These are phyloP conservation scores for Ephialtes manifestator DNA, from an alignment of 2,888 invertebrate species.

Conservation along the genomic window DNA sequence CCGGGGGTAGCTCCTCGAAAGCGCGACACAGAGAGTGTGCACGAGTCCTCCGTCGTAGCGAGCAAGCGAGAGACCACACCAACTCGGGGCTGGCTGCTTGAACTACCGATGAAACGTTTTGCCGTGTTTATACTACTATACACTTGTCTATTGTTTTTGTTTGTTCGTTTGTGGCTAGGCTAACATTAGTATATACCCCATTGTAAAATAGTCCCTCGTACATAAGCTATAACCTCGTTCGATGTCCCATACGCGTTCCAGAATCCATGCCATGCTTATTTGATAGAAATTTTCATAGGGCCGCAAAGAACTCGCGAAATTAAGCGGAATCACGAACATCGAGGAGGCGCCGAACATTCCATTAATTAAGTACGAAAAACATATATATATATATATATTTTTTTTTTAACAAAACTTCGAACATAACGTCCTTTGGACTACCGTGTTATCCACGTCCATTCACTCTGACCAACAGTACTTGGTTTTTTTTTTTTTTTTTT, in stretches of 20 bases:
- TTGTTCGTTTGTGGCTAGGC: slow-evolving; percentile 70
- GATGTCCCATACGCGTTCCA: slow-evolving; percentile 72
- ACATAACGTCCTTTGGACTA: slow-evolving; percentile 37
- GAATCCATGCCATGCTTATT: slow-evolving; percentile 77
- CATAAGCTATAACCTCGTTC: slow-evolving; percentile 64
- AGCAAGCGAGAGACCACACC: slow-evolving; percentile 25
- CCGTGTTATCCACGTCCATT: slow-evolving; percentile 59
- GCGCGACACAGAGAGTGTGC: slow-evolving; percentile 21
- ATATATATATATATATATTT: slow-evolving; percentile 16
- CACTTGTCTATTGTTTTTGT: slow-evolving; percentile 75
- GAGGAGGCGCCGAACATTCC: slow-evolving; percentile 72
- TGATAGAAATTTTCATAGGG: slow-evolving; percentile 76
- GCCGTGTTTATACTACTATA: slow-evolving; percentile 77
- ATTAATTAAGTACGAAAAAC: slow-evolving; percentile 76
- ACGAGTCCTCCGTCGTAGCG: slow-evolving; percentile 20
- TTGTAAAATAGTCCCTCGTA: slow-evolving; percentile 58
- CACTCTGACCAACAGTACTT: slow-evolving; percentile 23
- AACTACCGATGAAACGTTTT: slow-evolving; percentile 77
- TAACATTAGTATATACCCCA: slow-evolving; percentile 63
- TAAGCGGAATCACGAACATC: slow-evolving; percentile 56
- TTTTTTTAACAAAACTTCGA: not conserved
- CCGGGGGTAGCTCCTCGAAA: slow-evolving; percentile 28
- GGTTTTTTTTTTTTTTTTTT: too few species aligned
- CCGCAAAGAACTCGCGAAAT: slow-evolving; percentile 38
- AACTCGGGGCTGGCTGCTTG: slow-evolving; percentile 47